phyloP scores from a whole-genome alignment of 2,113 vertebrate genomes.

The Rhinoderma darwinii region DNA sequence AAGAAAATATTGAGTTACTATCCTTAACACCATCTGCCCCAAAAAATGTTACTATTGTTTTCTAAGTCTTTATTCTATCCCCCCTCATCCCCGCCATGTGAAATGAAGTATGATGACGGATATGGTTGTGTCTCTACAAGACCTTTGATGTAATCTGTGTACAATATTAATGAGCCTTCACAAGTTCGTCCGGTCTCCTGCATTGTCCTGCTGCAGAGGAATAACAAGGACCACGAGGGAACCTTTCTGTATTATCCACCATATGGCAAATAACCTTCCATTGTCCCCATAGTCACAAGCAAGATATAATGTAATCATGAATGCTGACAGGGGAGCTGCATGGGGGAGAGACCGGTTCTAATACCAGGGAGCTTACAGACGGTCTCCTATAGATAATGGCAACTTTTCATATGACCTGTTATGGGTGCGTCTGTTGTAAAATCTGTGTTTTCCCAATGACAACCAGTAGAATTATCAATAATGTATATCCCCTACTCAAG shows the following conservation, averaged over 20 bases:
- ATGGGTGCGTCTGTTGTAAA: too few relatives aligned
- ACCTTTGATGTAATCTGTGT: not conserved
- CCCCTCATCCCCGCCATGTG: not conserved
- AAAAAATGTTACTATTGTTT: not conserved
- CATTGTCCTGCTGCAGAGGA: not conserved
- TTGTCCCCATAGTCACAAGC: not conserved
- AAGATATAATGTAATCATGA: too few relatives aligned
- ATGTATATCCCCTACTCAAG: too few relatives aligned
- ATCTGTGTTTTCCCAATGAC: too few relatives aligned
- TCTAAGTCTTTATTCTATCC: not conserved
- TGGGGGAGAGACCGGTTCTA: too few relatives aligned
- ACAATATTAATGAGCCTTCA: not conserved
- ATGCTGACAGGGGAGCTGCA: too few relatives aligned
- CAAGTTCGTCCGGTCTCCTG: not conserved
- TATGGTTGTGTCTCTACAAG: not conserved
- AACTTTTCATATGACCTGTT: too few relatives aligned
- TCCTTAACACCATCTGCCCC: not conserved
- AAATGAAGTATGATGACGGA: not conserved
- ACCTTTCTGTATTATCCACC: not conserved
- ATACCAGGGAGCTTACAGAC: too few relatives aligned
- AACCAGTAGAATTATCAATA: too few relatives aligned
- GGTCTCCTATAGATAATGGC: too few relatives aligned
- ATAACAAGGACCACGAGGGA: not conserved
- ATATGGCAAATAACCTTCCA: not conserved
- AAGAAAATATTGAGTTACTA: too few relatives aligned